Conservation (phyloP, 2,888 invertebrate genomes). For the Ypsolopha scabrella region DNA sequence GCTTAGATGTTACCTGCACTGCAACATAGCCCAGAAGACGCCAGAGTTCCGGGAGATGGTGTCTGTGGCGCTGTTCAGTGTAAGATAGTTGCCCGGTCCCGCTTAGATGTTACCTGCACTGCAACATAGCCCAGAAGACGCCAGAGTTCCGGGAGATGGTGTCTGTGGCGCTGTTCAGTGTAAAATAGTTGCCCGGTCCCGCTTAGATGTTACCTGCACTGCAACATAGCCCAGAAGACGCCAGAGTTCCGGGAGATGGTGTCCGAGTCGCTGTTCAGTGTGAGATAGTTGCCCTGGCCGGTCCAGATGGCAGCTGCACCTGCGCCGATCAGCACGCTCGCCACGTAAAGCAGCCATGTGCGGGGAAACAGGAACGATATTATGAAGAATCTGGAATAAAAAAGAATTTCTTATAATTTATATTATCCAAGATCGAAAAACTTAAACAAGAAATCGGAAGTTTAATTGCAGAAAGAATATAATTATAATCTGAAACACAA, state of each 20-base stretch:
- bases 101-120: slow-evolving; percentile 98
- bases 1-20: slow-evolving; percentile 75
- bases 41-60: slow-evolving; percentile 96
- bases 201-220: slow-evolving; percentile 76
- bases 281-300: slow-evolving; percentile 87
- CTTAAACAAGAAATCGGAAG: too few relatives aligned
- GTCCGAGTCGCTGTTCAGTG: slow-evolving; percentile 87
- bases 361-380: slow-evolving; percentile 87
- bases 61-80: slow-evolving; percentile 87
- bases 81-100: slow-evolving; percentile 87
- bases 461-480: too few relatives aligned
- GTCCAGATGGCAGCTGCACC: slow-evolving; percentile 98
- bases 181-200: slow-evolving; percentile 74
- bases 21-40: slow-evolving; percentile 96
- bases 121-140: slow-evolving; percentile 96
- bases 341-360: slow-evolving; percentile 85
- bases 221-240: slow-evolving; percentile 96
- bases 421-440: too few relatives aligned
- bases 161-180: slow-evolving; percentile 87
- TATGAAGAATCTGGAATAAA: slow-evolving; percentile 83
- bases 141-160: slow-evolving; percentile 96
- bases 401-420: slow-evolving; percentile 2
- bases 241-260: slow-evolving; percentile 96
- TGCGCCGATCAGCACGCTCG: slow-evolving; percentile 87
- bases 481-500: too few relatives aligned